Evolutionary conservation across 2,797 vertebrate species (phyloP).

Genomic region (Tenualosa ilisha): DNA sequence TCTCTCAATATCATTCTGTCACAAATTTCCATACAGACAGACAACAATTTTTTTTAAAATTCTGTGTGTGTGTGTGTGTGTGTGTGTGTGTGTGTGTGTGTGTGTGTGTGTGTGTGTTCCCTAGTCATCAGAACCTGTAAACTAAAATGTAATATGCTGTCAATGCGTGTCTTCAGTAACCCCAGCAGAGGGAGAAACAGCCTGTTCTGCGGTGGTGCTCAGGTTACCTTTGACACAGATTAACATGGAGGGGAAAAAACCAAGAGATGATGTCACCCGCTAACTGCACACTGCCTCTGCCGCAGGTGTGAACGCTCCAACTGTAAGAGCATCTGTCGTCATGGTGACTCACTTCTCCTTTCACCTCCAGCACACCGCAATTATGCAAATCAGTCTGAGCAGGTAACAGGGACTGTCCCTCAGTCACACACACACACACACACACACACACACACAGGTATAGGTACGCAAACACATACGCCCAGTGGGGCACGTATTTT

Average conservation of each 20-base stretch:
- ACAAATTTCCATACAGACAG: neutral
- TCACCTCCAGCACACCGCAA: neutral
- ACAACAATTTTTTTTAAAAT: neutral
- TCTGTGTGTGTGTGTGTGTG: neutral
- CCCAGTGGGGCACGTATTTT: neutral
- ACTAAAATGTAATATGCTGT: too few relatives aligned
- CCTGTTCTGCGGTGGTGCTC: neutral
- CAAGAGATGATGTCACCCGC: neutral
- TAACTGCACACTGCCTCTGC: neutral
- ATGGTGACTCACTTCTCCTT: constrained; percentile 16
- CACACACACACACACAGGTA: neutral
- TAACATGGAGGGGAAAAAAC: neutral
- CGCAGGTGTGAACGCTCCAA: neutral
- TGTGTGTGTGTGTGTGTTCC: neutral
- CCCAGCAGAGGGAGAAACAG: neutral
- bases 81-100: too few relatives aligned
- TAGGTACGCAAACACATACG: neutral
- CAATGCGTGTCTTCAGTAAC: neutral
- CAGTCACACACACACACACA: neutral
- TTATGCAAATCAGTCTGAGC: neutral
- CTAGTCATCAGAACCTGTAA: neutral
- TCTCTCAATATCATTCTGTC: neutral
- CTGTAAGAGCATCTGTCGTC: constrained; percentile 1
- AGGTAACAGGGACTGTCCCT: neutral
- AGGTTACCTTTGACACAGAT: neutral